Base-by-base conservation (phyloP, 2,888 invertebrate genomes). In the Drosophila meridionalis region DNA sequence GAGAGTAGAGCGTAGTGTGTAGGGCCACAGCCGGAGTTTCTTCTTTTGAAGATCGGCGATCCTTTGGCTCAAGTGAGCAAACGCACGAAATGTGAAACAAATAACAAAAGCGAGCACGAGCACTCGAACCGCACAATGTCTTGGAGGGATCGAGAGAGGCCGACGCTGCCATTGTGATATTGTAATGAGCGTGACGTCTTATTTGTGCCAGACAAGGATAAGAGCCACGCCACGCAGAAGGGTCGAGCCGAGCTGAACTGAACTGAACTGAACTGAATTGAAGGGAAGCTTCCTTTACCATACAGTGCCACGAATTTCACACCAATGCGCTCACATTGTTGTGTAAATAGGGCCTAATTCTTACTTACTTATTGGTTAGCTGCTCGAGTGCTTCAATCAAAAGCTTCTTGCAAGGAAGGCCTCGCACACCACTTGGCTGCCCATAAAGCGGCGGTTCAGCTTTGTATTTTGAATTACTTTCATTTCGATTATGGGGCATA, bases 181-280 rank as follows among this genome's bases (percentile, higher is more conserved):
- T 85, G 69, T 84, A 78, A 85, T 70, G 73, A 87, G 85, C 73
- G 80, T 82, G 88, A 84, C 86, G 83, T 84, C 83, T 85, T 73
- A 80, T 73, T 85, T 81, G 69, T 56, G 43, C 53, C 68, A 74
- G 81, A 83, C 78, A 78, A 68, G 78, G 69, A 55, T 58, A 70
- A 67, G 67, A 62, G 47, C 62, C 59, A 30, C 14, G 43, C 32
- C n/a, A 45, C 28, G 47, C 20, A 20, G 59, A 59, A 60, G 80
- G 76, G 76, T 64, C 65, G 72, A 14, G 53, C 0, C 9, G 6
- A 6, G 32, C 9, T n/a, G 30, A 56, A 5, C 48, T 14, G 36
- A 20, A 11, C 47, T 26, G 12, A 47, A 12, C 6, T 7, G 32
- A 52, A 12, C 7, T 11, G n/a, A 32, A 26, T n/a, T 9, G 12